Percentiles rank a stretch among this genome's conserved stretches.
These are phyloP conservation scores for Cataglyphis rosenhaueri DNA, from an alignment of 2,888 invertebrate species.

Conservation along the genomic window DNA sequence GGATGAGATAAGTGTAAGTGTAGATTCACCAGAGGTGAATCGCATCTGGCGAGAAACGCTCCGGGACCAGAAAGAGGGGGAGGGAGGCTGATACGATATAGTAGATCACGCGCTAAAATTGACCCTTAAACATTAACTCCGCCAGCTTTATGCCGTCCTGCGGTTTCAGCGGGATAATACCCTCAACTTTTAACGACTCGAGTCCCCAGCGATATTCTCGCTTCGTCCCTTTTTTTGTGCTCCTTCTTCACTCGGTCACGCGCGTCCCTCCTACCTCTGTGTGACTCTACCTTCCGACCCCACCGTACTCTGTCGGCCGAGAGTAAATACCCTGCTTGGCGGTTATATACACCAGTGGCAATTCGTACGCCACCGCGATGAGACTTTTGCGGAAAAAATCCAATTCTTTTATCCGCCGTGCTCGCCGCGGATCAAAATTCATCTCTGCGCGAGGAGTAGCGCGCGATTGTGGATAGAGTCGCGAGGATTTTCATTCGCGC, in stretches of 20 bases:
- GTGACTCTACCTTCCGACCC: not conserved
- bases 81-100: not conserved
- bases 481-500: conserved; percentile 22
- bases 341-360: conserved; percentile 62
- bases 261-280: not conserved
- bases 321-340: conserved; percentile 68
- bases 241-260: not conserved
- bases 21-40: conserved; percentile 12
- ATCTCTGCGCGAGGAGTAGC: conserved; percentile 24
- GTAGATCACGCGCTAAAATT: conserved; percentile 55
- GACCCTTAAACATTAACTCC: conserved; percentile 63
- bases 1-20: not conserved
- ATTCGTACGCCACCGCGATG: conserved; percentile 58
- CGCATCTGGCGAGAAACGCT: not conserved
- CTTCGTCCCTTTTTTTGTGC: conserved; percentile 31
- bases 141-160: conserved; percentile 47
- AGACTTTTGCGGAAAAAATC: conserved; percentile 55
- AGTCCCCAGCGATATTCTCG: conserved; percentile 53
- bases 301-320: conserved; percentile 29
- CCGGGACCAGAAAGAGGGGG: not conserved
- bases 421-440: conserved; percentile 57
- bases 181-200: conserved; percentile 68
- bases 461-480: conserved; percentile 33
- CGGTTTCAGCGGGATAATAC: conserved; percentile 58
- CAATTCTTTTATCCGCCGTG: conserved; percentile 11